Base-by-base conservation (phyloP, 1,140 invertebrate genomes). In the Diploscapter pachys region DNA sequence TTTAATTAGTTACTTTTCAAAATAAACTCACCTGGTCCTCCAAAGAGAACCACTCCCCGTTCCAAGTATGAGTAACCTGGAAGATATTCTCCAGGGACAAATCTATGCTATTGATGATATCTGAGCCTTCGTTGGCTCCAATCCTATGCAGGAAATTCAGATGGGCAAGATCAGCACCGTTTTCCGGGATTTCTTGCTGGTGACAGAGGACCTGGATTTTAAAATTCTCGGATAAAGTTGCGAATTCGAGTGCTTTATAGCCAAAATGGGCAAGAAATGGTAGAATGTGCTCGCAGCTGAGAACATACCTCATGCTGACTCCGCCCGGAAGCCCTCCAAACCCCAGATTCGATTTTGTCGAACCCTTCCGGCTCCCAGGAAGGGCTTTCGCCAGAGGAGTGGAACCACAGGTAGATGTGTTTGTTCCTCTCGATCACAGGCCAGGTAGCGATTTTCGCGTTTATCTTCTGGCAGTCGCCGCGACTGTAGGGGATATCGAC, bases 121-220 rank as follows among this genome's bases (percentile, higher is more conserved):
- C 31, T 31, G 31, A 31, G 31, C 71, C 71, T 52, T 68, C 80
- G 77, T 76, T 75, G 74, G 74, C 13, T 63, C 79, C 65, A 63
- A 63, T 51, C 73, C 75, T 6, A 74, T 82, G 78, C 5, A 78
- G 71, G 53, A 80, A 89, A 67, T 89, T 89, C 8, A 96, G 87
- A 84, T 95, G 93, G 0, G 91, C 90, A 2, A 91, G 87, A 83
- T 96, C 93, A 0, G 93, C 92, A 0, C 93, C 93, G 81, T 96
- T 96, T 86, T 95, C 93, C 1, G 93, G 93, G 62, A 95, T 92
- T 82, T 95, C 93, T 91, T 95, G 86, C 6, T 88, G 87, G 75
- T 89, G 88, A 78, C 87, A 86, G 63, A 88, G 91, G 61, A 94
- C 88, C 52, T 59, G 31, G 31, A 31, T 31, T 31, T 31, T 31